These are phyloP conservation scores for Dipodomys merriami DNA, from an alignment of 2,113 vertebrate species.

Conservation along the genomic window DNA sequence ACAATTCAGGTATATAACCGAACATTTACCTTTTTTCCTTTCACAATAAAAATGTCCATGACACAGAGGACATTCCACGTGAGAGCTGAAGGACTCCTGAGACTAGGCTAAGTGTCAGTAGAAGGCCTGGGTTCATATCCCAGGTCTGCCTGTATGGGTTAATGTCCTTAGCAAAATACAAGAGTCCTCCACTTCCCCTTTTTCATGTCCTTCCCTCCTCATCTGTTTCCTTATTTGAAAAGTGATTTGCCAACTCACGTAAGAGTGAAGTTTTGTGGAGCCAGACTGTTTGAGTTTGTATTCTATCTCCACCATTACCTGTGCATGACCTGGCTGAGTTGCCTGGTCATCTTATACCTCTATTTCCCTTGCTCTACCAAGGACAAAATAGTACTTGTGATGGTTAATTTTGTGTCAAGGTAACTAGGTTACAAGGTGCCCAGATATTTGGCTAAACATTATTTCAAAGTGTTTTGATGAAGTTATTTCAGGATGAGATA, in stretches of 20 bases:
- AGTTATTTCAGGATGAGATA: not conserved
- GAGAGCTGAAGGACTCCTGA: not conserved
- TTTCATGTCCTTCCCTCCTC: not conserved
- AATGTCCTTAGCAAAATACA: not conserved
- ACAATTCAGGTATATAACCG: not conserved
- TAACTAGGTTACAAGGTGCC: not conserved
- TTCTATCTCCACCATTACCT: not conserved
- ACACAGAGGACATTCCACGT: not conserved
- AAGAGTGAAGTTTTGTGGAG: not conserved
- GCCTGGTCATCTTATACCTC: too few relatives aligned
- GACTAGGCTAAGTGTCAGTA: not conserved
- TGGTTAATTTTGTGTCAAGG: not conserved
- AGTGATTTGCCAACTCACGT: not conserved
- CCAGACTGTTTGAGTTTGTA: not conserved
- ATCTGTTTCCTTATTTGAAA: not conserved
- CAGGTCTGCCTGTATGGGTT: not conserved
- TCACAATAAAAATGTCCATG: not conserved
- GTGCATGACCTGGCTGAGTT: not conserved
- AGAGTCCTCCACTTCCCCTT: too few relatives aligned
- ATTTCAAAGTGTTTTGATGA: not conserved
- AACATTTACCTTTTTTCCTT: not conserved
- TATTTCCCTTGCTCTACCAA: not conserved
- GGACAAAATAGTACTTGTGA: not conserved
- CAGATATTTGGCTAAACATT: not conserved
- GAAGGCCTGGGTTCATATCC: conserved; percentile 1